A percentile compares a stretch with the other conserved stretches of the same genome.
Conservation (phyloP, 2,113 vertebrate genomes). For the Xenopus laevis region DNA sequence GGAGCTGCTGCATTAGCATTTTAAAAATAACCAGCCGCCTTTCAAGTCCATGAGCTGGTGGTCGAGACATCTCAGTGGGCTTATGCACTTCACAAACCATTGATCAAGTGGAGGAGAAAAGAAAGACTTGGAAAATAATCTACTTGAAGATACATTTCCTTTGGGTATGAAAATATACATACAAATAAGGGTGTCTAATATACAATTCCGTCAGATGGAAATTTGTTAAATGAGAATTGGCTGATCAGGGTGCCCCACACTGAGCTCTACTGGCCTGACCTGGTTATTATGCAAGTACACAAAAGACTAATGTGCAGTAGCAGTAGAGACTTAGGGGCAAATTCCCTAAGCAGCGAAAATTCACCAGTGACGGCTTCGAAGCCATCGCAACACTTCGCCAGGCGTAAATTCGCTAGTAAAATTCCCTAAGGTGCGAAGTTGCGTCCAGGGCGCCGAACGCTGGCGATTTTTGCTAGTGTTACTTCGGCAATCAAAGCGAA, state of each 20-base stretch:
- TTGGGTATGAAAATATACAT: slow-evolving; percentile 59
- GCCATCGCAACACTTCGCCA: too few species aligned
- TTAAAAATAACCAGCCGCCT: slow-evolving; percentile 94
- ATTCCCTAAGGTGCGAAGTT: too few species aligned
- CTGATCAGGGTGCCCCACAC: neutral
- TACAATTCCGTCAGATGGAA: slow-evolving; percentile 18
- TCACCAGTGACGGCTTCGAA: too few species aligned
- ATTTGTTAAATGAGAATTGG: slow-evolving; percentile 10
- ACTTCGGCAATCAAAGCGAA: too few species aligned
- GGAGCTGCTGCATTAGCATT: slow-evolving; percentile 92
- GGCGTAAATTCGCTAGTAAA: too few species aligned
- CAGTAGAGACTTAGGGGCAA: too few species aligned
- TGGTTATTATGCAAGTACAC: too few species aligned
- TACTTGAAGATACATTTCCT: slow-evolving; percentile 65
- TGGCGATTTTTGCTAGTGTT: too few species aligned
- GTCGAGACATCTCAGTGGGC: slow-evolving; percentile 83
- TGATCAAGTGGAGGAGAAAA: slow-evolving; percentile 76
- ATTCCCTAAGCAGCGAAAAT: too few species aligned
- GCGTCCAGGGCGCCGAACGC: too few species aligned
- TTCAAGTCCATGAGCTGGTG: slow-evolving; percentile 93
- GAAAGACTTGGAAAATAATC: slow-evolving; percentile 69
- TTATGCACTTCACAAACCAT: slow-evolving; percentile 68
- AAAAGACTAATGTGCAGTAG: too few species aligned
- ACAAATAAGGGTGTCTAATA: slow-evolving; percentile 47
- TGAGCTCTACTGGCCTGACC: too few species aligned